A percentile compares a stretch with the other conserved stretches of the same genome.
These are phyloP conservation scores for Beroe ovata DNA, from an alignment of 37 sponge, comb jelly and placozoan genomes.

Conservation along the genomic window DNA sequence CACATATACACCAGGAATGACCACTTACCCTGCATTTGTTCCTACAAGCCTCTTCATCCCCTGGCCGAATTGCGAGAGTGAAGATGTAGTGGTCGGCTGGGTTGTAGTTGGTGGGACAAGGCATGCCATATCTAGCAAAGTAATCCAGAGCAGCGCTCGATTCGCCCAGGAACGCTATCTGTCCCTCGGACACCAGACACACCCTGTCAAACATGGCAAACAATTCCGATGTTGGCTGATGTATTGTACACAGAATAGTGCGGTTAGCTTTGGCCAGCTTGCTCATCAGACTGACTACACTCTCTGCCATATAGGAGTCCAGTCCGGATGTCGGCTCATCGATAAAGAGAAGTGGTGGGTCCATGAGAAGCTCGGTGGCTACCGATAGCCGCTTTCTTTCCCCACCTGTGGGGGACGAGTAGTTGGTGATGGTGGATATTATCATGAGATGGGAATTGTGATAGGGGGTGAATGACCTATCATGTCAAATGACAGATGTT, in stretches of 20 bases:
- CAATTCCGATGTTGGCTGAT: conserved; percentile 74
- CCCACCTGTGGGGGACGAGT: too few relatives aligned
- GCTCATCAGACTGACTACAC: conserved; percentile 68
- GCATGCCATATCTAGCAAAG: conserved; percentile 7
- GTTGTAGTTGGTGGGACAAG: conserved; percentile 55
- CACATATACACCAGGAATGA: too few relatives aligned
- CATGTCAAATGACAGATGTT: too few relatives aligned
- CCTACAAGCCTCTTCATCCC: conserved; percentile 10
- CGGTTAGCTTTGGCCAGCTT: conserved; percentile 69
- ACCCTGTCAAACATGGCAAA: conserved; percentile 69
- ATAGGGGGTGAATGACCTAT: too few relatives aligned
- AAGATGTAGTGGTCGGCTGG: conserved; percentile 67
- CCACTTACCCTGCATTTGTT: background rate
- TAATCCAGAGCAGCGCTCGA: conserved; percentile 11
- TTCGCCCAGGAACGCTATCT: conserved; percentile 58
- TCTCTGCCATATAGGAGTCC: conserved; percentile 72
- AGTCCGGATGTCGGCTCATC: conserved; percentile 76
- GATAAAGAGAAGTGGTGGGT: conserved; percentile 71
- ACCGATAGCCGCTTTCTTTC: conserved; percentile 61
- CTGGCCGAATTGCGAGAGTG: conserved; percentile 47
- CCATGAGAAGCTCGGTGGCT: conserved; percentile 68
- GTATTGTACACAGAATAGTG: conserved; percentile 74
- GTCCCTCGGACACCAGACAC: conserved; percentile 46
- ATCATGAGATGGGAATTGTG: too few relatives aligned
- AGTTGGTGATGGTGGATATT: too few relatives aligned